Evolutionary conservation across 2,113 vertebrate species (phyloP), one percentile per base, ranked within the genome.

Genomic region (Holacanthus passer): DNA sequence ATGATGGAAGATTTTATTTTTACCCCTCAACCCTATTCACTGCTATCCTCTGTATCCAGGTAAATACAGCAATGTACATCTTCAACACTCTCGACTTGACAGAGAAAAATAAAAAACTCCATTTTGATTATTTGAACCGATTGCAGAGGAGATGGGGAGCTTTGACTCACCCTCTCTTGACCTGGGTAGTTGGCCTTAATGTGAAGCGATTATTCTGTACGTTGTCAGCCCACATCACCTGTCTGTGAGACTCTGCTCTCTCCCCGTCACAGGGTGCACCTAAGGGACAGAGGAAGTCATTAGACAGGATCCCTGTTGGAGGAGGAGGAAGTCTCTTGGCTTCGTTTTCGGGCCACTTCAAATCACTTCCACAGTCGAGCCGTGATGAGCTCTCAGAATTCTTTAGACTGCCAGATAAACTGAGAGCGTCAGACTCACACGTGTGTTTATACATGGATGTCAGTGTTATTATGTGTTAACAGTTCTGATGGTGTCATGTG

Each of bases 381-480:
- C 22, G 14, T 13, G 41, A 82, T 43, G 59, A 77, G 67, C 55
- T 60, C n/a, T 60, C 13, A 6, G 69, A 80, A 79, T 69, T 41
- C 69, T 77, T 77, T 17, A 16, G 35, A 41, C 68, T 76, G 78
- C 50, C 73, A 82, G 77, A 80, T 77, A 45, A 80, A 82, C 59
- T 43, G 56, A 81, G 48, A 55, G 56, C 2, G 2, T 70, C 27
- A 22, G 65, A 52, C 63, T 29, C 4, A 10, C 58, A 65, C 16
- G 37, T 77, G 82, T 89, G 90, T 90, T 91, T 91, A 70, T 86
- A 77, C 77, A 62, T 90, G 68, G 39, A 74, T 73, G 53, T 76
- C 53, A 14, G 45, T n/a, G 74, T 88, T 91, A 82, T 88, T 83
- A 91, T 87, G 87, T 91, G 89, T 92, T 90, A 90, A 90, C 77